A percentile compares a stretch with the other conserved stretches of the same genome.
phyloP scores from a whole-genome alignment of 1,140 invertebrate species.

The Brachionus asplanchnoidis region DNA sequence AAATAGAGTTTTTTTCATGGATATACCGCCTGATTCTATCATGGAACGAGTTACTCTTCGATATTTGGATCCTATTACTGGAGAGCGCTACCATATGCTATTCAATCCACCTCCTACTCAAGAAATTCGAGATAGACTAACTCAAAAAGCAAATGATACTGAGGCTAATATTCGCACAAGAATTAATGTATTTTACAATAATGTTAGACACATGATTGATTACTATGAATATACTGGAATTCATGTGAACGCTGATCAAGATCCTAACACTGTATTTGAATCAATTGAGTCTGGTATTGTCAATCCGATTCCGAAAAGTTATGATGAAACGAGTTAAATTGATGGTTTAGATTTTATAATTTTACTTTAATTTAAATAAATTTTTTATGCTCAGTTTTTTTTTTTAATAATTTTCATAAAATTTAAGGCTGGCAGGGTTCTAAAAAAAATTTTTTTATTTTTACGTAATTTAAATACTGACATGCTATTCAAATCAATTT shows the following conservation, averaged over 20 bases:
- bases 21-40: constrained; percentile 54
- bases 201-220: constrained; percentile 52
- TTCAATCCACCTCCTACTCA: constrained; percentile 55
- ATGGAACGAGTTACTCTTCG: constrained; percentile 54
- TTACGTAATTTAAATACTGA: not conserved
- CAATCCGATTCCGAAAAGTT: constrained; percentile 47
- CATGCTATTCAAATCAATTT: not conserved
- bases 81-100: constrained; percentile 55
- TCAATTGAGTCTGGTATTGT: constrained; percentile 56
- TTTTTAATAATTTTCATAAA: too few relatives aligned
- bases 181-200: constrained; percentile 50
- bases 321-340: not conserved
- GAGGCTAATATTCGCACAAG: constrained; percentile 47
- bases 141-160: constrained; percentile 47
- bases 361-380: not conserved
- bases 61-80: constrained; percentile 54
- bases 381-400: not conserved
- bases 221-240: constrained; percentile 51
- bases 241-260: constrained; percentile 56
- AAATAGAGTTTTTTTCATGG: constrained; percentile 57
- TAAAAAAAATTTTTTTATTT: too few relatives aligned
- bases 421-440: too few relatives aligned
- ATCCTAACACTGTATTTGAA: constrained; percentile 58
- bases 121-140: constrained; percentile 52
- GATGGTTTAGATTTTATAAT: not conserved